Percentiles rank a stretch among this genome's conserved stretches.
Evolutionary conservation across 2,888 invertebrate species (phyloP).

Genomic region (Priocnemis perturbator): DNA sequence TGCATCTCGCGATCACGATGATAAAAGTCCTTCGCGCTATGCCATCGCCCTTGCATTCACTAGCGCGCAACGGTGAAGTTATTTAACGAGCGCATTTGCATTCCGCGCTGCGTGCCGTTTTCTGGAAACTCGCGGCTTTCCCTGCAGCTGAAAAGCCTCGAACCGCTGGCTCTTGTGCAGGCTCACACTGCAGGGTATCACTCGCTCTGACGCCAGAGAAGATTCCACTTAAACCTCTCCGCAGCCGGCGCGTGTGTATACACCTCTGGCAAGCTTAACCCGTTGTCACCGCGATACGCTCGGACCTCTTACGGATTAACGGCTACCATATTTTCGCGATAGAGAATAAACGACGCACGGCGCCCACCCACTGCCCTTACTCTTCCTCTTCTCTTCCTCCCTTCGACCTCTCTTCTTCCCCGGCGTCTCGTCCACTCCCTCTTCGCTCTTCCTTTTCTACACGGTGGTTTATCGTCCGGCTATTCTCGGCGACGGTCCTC

Average conservation of each 20-base stretch:
- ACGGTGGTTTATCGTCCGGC: slow-evolving; percentile 41
- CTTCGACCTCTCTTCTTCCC: slow-evolving; percentile 2
- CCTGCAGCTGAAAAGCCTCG: too few species aligned
- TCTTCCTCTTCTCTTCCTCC: slow-evolving; percentile 8
- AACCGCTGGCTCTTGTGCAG: too few species aligned
- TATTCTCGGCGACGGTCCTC: slow-evolving; percentile 52
- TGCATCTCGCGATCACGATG: not conserved
- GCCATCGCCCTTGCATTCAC: not conserved
- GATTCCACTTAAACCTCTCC: slow-evolving; percentile 29
- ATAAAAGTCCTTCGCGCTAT: slow-evolving; percentile 22
- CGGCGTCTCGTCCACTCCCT: slow-evolving; percentile 13
- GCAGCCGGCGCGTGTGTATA: not conserved
- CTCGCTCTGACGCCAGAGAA: slow-evolving; percentile 15
- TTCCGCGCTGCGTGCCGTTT: too few species aligned
- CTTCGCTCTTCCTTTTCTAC: slow-evolving; percentile 17
- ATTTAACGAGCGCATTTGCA: too few species aligned
- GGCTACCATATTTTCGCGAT: slow-evolving; percentile 39
- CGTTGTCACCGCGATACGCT: slow-evolving; percentile 31
- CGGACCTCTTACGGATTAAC: slow-evolving; percentile 38
- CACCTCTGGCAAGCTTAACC: slow-evolving; percentile 31
- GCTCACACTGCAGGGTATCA: too few species aligned
- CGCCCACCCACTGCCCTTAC: not conserved
- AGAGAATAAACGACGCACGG: slow-evolving; percentile 24
- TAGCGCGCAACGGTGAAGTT: too few species aligned
- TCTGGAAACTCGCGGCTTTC: too few species aligned